Evolutionary conservation across 2,797 vertebrate genomes (phyloP), one percentile per base, ranked within the genome.

Genomic region (Tadarida brasiliensis): DNA sequence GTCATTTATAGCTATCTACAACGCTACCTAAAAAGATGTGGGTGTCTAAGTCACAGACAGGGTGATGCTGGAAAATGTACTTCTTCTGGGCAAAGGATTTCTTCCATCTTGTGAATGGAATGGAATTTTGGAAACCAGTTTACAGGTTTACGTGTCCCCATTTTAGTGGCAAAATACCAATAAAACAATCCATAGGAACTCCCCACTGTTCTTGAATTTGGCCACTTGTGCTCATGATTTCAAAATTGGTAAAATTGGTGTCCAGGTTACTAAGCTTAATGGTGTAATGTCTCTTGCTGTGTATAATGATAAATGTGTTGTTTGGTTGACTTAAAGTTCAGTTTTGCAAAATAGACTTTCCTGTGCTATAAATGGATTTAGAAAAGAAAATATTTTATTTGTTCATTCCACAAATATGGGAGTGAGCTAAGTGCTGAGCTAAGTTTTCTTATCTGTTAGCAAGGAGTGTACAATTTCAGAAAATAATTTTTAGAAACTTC

Each of bases 381-480:
- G 16, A 87, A 68, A 83, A 96, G 47, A n/a, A 97, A 93, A 90
- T 59, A 65, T 78, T 94, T 91, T 57, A 77, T 81, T 90, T 39
- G 16, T 83, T 95, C 78, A 91, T 63, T 81, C 56, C 33, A 86
- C 33, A 83, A 57, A 67, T 81, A 87, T 57, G 57, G 30, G 39
- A 9, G 1, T 70, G 19, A 89, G 68, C 93, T 47, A 94, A 96
- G 59, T 59, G 35, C 11, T 85, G n/a, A 96, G 33, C 67, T 95
- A 83, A 91, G 49, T 86, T 82, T 76, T 93, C 76, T 86, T 80
- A 77, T 56, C 77, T 93, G 16, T 71, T 73, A 70, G 28, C 17
- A 93, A 92, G 71, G 54, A 91, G 24, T 59, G 3, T 93, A 61
- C 10, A 51, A 78, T 87, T 90, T 94, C 49, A 92, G 39, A 94